Percentiles rank a stretch among this genome's conserved stretches.
phyloP scores from a whole-genome alignment of 2,113 vertebrate species.

The Ivindomyrus marchei region DNA sequence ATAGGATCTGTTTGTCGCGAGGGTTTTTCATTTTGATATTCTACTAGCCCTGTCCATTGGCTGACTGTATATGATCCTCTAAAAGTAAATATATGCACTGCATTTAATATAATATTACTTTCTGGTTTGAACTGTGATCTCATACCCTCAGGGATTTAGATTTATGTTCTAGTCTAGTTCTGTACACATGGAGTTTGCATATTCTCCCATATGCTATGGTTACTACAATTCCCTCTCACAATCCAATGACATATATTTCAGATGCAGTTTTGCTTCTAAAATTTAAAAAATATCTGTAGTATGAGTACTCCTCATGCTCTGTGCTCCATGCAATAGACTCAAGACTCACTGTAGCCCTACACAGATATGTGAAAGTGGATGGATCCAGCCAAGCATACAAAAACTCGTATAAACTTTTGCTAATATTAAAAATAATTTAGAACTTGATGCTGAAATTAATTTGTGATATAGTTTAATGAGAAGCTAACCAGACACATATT shows the following conservation, averaged over 20 bases:
- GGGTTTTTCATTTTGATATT: neutral
- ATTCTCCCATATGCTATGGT: neutral
- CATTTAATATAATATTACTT: neutral
- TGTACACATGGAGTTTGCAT: neutral
- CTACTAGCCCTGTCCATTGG: neutral
- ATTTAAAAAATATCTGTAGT: neutral
- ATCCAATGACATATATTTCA: neutral
- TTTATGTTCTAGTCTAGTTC: neutral
- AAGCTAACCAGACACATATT: neutral
- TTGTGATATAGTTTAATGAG: neutral
- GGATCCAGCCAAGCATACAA: neutral
- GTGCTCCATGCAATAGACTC: neutral
- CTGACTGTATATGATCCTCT: neutral
- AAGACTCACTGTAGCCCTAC: neutral
- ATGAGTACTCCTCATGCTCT: neutral
- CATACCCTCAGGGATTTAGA: neutral
- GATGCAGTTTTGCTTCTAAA: neutral
- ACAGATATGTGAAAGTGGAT: neutral
- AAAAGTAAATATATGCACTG: neutral
- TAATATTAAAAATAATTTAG: neutral
- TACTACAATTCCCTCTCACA: neutral
- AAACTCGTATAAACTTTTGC: neutral
- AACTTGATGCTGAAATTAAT: neutral
- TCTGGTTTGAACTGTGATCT: neutral
- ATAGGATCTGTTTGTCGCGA: neutral